Conservation (phyloP, 1,140 invertebrate species). For the Chlorops oryzae region DNA sequence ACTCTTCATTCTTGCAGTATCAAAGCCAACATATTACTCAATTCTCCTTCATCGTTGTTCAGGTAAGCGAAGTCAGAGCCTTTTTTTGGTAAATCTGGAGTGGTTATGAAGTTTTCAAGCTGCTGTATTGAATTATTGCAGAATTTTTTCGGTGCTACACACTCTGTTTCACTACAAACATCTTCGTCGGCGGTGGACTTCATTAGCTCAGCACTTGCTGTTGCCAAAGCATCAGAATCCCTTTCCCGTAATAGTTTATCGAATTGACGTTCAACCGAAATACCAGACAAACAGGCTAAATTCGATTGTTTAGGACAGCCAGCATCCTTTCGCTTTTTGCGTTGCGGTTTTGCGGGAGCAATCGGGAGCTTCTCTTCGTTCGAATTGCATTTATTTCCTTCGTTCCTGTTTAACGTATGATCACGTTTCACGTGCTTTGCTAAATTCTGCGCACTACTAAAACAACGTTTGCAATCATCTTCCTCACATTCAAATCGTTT, state of each 20-base stretch:
- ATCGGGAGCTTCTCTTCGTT: not conserved
- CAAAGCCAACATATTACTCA: no score
- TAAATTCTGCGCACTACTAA: slow-evolving; percentile 39
- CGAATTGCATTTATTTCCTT: not conserved
- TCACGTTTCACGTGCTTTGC: slow-evolving; percentile 26
- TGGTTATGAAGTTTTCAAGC: no score
- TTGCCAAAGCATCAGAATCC: slow-evolving; percentile 15
- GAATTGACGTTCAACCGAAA: slow-evolving; percentile 23
- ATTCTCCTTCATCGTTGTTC: no score
- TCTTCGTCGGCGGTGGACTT: slow-evolving; percentile 1
- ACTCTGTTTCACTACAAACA: not conserved
- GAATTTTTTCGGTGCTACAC: no score
- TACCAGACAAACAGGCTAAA: slow-evolving; percentile 24
- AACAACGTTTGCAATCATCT: slow-evolving; percentile 25
- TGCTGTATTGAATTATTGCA: no score
- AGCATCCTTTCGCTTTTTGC: slow-evolving; percentile 33
- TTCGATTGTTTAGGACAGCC: slow-evolving; percentile 27
- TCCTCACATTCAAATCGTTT: slow-evolving; percentile 33
- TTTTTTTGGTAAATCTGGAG: no score
- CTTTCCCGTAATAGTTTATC: slow-evolving; percentile 29
- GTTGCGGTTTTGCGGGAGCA: not conserved
- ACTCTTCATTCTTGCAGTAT: not conserved
- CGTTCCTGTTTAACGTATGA: slow-evolving; percentile 13
- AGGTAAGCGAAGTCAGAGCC: no score
- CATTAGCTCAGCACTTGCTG: slow-evolving; percentile 18